Percentiles rank a stretch among this genome's conserved stretches.
These are phyloP conservation scores for Percina caprodes DNA, from an alignment of 2,113 vertebrate species.

Conservation along the genomic window DNA sequence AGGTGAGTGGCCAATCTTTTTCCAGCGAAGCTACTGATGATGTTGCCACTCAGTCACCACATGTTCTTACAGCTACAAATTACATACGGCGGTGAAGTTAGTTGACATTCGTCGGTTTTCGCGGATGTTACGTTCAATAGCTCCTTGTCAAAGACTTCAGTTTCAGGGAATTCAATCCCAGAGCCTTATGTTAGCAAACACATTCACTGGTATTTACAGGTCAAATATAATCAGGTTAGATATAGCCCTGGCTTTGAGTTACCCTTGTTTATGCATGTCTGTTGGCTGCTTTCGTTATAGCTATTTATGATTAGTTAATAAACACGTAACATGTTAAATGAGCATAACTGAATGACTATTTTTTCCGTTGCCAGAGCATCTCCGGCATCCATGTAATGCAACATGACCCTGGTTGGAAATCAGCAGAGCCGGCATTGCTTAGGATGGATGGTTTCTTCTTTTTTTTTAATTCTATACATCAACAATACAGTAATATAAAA, in stretches of 20 bases:
- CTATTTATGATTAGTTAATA: neutral
- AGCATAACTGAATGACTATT: neutral
- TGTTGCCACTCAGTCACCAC: neutral
- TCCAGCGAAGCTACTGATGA: neutral
- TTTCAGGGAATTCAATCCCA: too few species aligned
- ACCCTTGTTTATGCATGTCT: neutral
- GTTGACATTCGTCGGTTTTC: too few species aligned
- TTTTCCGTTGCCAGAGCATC: conserved; percentile 34
- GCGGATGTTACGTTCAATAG: too few species aligned
- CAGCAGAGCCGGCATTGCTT: conserved; percentile 19
- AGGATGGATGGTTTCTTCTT: conserved; percentile 65
- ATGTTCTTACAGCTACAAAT: neutral
- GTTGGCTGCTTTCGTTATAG: neutral
- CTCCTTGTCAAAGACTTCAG: too few species aligned
- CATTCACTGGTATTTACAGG: neutral
- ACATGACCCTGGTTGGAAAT: conserved; percentile 22
- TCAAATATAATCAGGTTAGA: neutral
- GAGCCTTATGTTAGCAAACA: neutral
- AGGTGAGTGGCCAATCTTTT: conserved; percentile 32
- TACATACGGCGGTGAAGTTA: too few species aligned
- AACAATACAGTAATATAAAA: neutral
- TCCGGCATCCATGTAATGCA: conserved; percentile 21
- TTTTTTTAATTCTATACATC: neutral
- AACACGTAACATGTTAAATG: neutral
- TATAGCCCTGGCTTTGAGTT: neutral